phyloP scores from a whole-genome alignment of 2,888 invertebrate species.

The Epinotia brunnichana region DNA sequence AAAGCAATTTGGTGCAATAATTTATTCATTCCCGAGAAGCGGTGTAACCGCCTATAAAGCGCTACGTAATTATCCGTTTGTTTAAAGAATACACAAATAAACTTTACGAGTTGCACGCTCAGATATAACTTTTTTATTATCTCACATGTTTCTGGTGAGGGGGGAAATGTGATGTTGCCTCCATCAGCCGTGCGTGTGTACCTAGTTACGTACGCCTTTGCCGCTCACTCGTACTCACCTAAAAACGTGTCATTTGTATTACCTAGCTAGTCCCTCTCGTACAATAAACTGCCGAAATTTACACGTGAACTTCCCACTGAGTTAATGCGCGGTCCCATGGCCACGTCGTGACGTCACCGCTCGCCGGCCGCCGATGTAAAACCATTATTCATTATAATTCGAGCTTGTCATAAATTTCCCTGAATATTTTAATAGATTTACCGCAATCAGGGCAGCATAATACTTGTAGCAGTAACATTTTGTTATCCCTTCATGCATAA shows the following conservation, averaged over 20 bases:
- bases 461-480: slow-evolving; percentile 64
- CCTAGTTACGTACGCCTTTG: neutral
- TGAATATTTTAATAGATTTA: slow-evolving; percentile 62
- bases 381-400: slow-evolving; percentile 43
- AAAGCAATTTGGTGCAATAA: slow-evolving; percentile 63
- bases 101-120: slow-evolving; percentile 76
- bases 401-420: slow-evolving; percentile 42
- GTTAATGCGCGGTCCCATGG: slow-evolving; percentile 56
- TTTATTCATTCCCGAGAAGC: slow-evolving; percentile 65
- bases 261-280: neutral
- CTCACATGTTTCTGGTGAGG: slow-evolving; percentile 74
- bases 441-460: slow-evolving; percentile 68
- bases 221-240: neutral
- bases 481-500: slow-evolving; percentile 81
- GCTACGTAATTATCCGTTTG: slow-evolving; percentile 77
- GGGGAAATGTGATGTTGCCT: slow-evolving; percentile 65
- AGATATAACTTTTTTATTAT: slow-evolving; percentile 79
- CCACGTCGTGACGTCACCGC: slow-evolving; percentile 22
- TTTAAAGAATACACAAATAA: slow-evolving; percentile 81
- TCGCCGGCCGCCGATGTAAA: slow-evolving; percentile 25
- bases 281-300: neutral
- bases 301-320: slow-evolving; percentile 10
- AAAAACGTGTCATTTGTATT: neutral
- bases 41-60: slow-evolving; percentile 70
- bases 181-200: slow-evolving; percentile 58